These are phyloP conservation scores for Caerostris extrusa DNA, from an alignment of 1,140 invertebrate genomes.

Conservation along the genomic window DNA sequence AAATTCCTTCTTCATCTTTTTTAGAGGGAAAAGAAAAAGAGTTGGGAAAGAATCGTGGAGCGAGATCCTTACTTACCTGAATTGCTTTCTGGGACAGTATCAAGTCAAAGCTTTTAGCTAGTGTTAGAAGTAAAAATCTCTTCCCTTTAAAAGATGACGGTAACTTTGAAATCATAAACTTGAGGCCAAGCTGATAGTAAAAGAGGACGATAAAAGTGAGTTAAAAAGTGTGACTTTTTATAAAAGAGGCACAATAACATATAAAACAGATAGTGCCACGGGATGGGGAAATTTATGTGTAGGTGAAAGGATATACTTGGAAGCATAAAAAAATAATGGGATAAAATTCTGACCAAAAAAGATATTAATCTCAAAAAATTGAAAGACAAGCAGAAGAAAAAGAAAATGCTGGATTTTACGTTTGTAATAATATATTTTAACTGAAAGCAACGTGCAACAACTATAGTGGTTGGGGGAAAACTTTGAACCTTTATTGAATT, in stretches of 20 bases:
- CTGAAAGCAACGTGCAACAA: no score
- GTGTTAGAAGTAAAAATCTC: conserved; percentile 44
- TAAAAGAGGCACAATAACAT: not conserved
- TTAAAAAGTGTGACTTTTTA: conserved; percentile 70
- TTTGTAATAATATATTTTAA: no score
- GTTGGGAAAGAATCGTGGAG: conserved; percentile 1
- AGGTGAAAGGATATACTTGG: not conserved
- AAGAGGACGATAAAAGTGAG: conserved; percentile 67
- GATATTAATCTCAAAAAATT: not conserved
- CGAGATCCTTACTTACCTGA: conserved; percentile 60
- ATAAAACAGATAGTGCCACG: not conserved
- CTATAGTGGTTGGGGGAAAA: no score
- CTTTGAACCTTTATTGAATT: no score
- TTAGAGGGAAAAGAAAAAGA: not conserved
- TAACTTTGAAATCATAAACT: conserved; percentile 56
- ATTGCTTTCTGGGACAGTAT: conserved; percentile 58
- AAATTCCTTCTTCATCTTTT: conserved; percentile 57
- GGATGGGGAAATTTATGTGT: not conserved
- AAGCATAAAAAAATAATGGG: not conserved
- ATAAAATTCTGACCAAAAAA: not conserved
- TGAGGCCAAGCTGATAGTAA: conserved; percentile 12
- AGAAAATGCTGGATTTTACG: no score
- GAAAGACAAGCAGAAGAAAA: not conserved
- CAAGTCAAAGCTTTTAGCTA: conserved; percentile 40
- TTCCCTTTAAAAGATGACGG: conserved; percentile 12